Evolutionary conservation across 2,113 vertebrate species (phyloP), one percentile per base, ranked within the genome.

Genomic region (Notiomystis cincta): DNA sequence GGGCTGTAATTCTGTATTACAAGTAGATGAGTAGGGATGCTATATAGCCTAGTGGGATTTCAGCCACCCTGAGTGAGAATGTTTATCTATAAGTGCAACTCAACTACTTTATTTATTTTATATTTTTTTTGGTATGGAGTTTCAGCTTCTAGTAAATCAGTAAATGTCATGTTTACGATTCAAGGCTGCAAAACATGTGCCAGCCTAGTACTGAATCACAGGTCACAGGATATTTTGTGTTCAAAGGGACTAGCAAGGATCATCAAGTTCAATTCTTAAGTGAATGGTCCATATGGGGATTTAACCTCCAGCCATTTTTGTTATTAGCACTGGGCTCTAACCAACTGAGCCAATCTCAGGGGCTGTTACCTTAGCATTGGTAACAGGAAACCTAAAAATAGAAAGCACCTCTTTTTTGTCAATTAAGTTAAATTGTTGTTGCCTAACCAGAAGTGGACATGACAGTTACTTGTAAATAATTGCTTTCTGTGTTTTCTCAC

Each of bases 401-500:
- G 17, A 61, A 27, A 91, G 13, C 11, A 15, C 71, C 15, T 76
- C 5, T 93, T 72, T 72, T 93, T 58, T 95, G 57, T 88, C 70
- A 82, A 40, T 93, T 91, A 82, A 89, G 90, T 82, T 64, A 92
- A 93, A 80, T 80, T 60, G 18, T 33, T 75, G 19, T 62, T 91
- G 62, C 71, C 60, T 96, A 53, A 30, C 50, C 61, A 61, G 11
- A 86, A 89, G 82, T 94, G 90, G 56, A 94, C 45, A 95, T 97
- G 93, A 93, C 90, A 97, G 87, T 94, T 97, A 89, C 91, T 96
- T 93, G 79, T 94, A 95, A 97, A 96, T 95, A 97, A 87, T 92
- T 97, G 67, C 27, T 64, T 95, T 95, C 75, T 91, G 62, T 0
- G 60, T 93, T 96, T 92, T 93, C 25, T 96, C 87, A 87, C 75